phyloP scores from a whole-genome alignment of 2,888 invertebrate genomes.

The Eristalis pertinax region DNA sequence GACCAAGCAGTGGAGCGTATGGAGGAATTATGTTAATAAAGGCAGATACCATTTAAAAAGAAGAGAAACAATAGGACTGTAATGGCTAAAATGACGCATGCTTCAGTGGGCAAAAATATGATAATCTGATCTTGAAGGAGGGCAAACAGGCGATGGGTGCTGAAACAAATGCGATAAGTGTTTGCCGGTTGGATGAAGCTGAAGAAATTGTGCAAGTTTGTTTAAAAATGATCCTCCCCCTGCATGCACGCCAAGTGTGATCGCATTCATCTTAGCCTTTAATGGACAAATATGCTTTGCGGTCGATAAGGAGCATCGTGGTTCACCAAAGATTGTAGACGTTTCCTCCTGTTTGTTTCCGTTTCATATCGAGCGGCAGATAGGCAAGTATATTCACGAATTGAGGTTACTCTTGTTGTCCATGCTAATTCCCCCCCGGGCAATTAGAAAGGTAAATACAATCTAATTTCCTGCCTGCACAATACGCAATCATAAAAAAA shows the following conservation, averaged over 20 bases:
- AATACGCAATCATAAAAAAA: neutral
- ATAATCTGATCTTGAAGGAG: conserved; percentile 28
- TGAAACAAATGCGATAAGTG: neutral
- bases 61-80: conserved; percentile 28
- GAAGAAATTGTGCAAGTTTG: too few relatives aligned
- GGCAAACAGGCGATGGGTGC: neutral
- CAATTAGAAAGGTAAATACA: neutral
- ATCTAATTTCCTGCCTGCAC: neutral
- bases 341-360: neutral
- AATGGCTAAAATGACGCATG: conserved; percentile 60
- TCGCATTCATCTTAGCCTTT: too few relatives aligned
- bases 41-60: conserved; percentile 47
- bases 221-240: too few relatives aligned
- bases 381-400: neutral
- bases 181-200: too few relatives aligned
- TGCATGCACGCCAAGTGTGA: too few relatives aligned
- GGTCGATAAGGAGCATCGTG: too few relatives aligned
- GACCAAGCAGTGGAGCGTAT: conserved; percentile 40
- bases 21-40: conserved; percentile 64
- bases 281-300: too few relatives aligned
- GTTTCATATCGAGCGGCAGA: neutral
- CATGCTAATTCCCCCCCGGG: neutral
- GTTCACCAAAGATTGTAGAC: neutral
- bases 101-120: conserved; percentile 55
- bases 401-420: neutral